A percentile compares a stretch with the other conserved stretches of the same genome.
These are phyloP conservation scores for Muricea muricata DNA, from an alignment of 92 coral and sea anemone species.

Conservation along the genomic window DNA sequence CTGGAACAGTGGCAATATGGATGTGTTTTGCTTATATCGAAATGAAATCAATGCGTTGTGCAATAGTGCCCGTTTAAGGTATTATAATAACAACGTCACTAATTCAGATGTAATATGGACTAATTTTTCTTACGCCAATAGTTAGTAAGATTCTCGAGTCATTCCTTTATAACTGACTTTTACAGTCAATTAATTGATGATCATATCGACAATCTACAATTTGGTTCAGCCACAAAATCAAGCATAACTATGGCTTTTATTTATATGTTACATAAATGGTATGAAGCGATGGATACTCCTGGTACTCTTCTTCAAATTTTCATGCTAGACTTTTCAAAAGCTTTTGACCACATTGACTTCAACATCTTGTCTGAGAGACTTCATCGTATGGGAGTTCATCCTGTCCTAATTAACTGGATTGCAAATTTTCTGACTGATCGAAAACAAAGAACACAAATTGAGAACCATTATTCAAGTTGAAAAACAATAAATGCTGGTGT, in stretches of 20 bases:
- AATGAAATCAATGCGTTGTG: conserved; percentile 25
- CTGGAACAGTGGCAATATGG: too few relatives aligned
- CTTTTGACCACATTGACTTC: too few relatives aligned
- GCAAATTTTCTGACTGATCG: not conserved
- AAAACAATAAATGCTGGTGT: too few relatives aligned
- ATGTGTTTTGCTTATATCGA: not conserved
- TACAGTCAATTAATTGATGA: not conserved
- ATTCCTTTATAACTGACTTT: conserved; percentile 22
- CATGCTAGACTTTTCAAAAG: conserved; percentile 19
- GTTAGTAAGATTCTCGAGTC: conserved; percentile 48
- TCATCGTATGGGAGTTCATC: not conserved
- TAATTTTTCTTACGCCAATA: conserved; percentile 19
- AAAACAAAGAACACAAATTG: too few relatives aligned
- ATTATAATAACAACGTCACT: conserved; percentile 26
- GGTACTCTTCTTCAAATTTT: not conserved
- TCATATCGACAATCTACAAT: too few relatives aligned
- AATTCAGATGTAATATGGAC: conserved; percentile 23
- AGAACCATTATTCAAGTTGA: too few relatives aligned
- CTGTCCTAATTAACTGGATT: conserved; percentile 41
- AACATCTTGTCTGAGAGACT: conserved; percentile 38
- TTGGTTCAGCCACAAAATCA: too few relatives aligned
- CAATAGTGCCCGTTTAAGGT: not conserved
- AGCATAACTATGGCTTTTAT: not conserved
- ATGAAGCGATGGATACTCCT: not conserved
- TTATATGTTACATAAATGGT: too few relatives aligned